Evolutionary conservation across 2,113 vertebrate species (phyloP), one percentile per base, ranked within the genome.

Genomic region (Saguinus midas): DNA sequence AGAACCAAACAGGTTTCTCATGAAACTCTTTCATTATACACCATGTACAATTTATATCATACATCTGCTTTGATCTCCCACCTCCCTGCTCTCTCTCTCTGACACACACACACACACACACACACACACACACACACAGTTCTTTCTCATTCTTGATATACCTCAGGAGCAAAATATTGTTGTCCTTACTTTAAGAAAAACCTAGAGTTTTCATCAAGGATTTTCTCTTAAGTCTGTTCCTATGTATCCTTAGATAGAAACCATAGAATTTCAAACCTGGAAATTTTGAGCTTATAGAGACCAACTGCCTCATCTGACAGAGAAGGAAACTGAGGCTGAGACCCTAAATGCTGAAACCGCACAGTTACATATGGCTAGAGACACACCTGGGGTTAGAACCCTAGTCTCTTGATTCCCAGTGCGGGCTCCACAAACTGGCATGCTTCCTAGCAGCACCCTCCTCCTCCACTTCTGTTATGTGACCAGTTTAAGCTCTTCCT

Each of bases 1-100:
- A 94, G 16, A 97, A 96, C 25, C 92, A 95, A 37, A 84, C 98
- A 81, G 98, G 98, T 98, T 73, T 80, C 68, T 92, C 14, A 0
- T 3, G 32, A 37, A 76, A 58, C 25, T 29, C 87, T 68, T 75
- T 70, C 73, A 29, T 57, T 72, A 35, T 35, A 23, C 4, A 2
- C 70, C 10, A 0, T 27, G 20, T 61, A 13, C 35, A 40, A 16
- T 58, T 32, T 35, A 1, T 73, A 14, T 14, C 29, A 5, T 32
- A 29, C 1, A 16, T 0, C 14, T 32, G 16, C 32, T 70, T 55
- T 83, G 61, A 29, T 64, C 61, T 32, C 61, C 27, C 61, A 27
- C 27, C 12, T 32, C 61, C 61, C 61, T 5, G 5, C 20, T 29
- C n/a, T 55, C 17, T 37, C 6, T 35, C 32, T 43, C 43, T 32